Percentiles rank a stretch among this genome's conserved stretches.
These are phyloP conservation scores for Drosophila nigricruria DNA, from an alignment of 2,888 invertebrate species.

Conservation along the genomic window DNA sequence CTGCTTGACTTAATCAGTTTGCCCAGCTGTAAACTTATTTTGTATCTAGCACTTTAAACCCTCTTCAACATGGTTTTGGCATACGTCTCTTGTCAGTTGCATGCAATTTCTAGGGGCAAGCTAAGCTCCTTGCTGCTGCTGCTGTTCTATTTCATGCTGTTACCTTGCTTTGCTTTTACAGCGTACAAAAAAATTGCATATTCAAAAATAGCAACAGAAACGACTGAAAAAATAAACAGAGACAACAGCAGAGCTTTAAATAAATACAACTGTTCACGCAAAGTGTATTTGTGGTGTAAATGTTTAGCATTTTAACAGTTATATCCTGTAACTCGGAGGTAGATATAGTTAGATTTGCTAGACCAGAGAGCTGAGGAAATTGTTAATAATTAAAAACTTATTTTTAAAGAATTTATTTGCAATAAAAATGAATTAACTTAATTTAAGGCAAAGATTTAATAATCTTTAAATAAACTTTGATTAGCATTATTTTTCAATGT, in stretches of 20 bases:
- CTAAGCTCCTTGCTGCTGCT: not conserved
- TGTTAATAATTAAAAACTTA: too few relatives aligned
- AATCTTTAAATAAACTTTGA: too few relatives aligned
- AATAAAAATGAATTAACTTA: too few relatives aligned
- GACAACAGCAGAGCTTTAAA: conserved; percentile 18
- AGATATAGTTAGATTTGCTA: too few relatives aligned
- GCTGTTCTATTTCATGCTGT: not conserved
- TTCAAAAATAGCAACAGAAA: conserved; percentile 21
- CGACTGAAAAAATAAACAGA: conserved; percentile 15
- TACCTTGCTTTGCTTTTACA: conserved; percentile 6
- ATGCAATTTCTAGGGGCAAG: conserved; percentile 24
- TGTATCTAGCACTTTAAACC: conserved; percentile 16
- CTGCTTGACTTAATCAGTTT: not conserved
- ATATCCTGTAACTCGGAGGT: not conserved
- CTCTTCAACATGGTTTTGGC: conserved; percentile 38
- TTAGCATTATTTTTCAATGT: too few relatives aligned
- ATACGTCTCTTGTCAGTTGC: conserved; percentile 46
- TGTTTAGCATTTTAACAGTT: not conserved
- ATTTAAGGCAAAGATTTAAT: too few relatives aligned
- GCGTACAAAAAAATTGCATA: conserved; percentile 37
- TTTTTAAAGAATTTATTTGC: too few relatives aligned
- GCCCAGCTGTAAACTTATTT: not conserved
- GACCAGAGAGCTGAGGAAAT: too few relatives aligned
- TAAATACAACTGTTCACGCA: conserved; percentile 18
- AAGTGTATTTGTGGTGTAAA: conserved; percentile 39